phyloP scores from a whole-genome alignment of 2,113 vertebrate species.

The Syrmaticus mikado region DNA sequence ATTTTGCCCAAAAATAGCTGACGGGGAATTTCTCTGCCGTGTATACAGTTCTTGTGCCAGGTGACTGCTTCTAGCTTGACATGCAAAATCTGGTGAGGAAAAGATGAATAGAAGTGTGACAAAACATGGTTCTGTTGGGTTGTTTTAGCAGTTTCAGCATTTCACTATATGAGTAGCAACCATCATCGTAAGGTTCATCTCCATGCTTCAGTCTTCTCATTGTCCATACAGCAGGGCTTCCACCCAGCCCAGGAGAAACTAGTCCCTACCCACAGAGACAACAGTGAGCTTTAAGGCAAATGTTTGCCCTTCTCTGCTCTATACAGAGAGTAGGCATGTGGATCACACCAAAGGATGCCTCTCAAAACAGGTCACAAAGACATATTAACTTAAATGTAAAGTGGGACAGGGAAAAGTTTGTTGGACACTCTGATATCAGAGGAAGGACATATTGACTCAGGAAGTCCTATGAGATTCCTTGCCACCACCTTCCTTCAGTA shows the following conservation, averaged over 20 bases:
- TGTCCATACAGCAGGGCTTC: neutral
- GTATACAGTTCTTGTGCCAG: neutral
- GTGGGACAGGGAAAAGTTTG: neutral
- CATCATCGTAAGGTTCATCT: neutral
- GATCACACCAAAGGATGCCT: neutral
- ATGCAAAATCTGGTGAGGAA: neutral
- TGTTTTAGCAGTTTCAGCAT: neutral
- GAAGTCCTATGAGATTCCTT: neutral
- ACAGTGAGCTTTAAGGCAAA: neutral
- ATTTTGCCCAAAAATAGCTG: constrained; percentile 54
- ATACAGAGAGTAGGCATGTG: neutral
- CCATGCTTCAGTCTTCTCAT: neutral
- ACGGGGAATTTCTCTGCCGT: constrained; percentile 55
- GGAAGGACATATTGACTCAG: neutral
- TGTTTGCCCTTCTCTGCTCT: neutral
- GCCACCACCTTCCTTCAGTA: neutral
- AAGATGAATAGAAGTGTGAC: neutral
- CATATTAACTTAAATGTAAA: neutral
- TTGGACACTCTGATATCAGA: neutral
- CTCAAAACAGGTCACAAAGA: neutral
- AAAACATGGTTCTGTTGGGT: neutral
- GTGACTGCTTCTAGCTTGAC: neutral
- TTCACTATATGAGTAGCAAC: neutral
- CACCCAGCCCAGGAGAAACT: neutral
- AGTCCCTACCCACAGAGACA: neutral